A percentile compares a stretch with the other conserved stretches of the same genome.
phyloP scores from a whole-genome alignment of 64 coral and sea anemone species.

The Porites australiensis region DNA sequence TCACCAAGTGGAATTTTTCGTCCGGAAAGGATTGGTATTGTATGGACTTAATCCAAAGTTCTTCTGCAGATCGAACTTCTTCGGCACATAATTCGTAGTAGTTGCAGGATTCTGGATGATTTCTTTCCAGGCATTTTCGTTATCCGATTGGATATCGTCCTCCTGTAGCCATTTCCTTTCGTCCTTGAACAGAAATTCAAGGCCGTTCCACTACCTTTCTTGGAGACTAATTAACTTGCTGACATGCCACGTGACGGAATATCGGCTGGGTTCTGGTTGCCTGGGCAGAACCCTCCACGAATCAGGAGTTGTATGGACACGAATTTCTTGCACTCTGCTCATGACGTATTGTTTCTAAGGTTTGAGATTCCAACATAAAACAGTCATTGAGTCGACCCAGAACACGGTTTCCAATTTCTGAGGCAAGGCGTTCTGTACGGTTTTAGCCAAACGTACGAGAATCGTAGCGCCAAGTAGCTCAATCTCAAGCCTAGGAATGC shows the following conservation, averaged over 20 bases:
- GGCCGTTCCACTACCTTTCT: neutral
- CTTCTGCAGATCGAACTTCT: neutral
- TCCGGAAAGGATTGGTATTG: neutral
- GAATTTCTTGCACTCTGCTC: too few relatives aligned
- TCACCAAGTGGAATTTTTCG: neutral
- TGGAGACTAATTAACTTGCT: neutral
- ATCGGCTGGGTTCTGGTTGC: too few relatives aligned
- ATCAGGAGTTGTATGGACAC: neutral
- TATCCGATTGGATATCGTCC: too few relatives aligned
- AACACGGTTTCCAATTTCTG: too few relatives aligned
- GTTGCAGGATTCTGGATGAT: too few relatives aligned
- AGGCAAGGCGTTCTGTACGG: too few relatives aligned
- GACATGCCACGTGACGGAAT: neutral
- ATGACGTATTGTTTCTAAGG: too few relatives aligned
- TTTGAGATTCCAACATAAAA: too few relatives aligned
- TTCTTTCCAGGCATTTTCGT: too few relatives aligned
- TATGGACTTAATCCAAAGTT: constrained; percentile 19
- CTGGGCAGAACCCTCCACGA: neutral
- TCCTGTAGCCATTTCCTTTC: neutral
- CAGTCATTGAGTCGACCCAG: too few relatives aligned
- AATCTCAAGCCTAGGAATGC: neutral
- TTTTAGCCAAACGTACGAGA: neutral
- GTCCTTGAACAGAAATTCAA: neutral
- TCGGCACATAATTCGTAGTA: neutral
- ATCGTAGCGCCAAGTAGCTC: neutral